Evolutionary conservation across 2,797 vertebrate genomes (phyloP), one percentile per base, ranked within the genome.

Genomic region (Acrossocheilus fasciatus): DNA sequence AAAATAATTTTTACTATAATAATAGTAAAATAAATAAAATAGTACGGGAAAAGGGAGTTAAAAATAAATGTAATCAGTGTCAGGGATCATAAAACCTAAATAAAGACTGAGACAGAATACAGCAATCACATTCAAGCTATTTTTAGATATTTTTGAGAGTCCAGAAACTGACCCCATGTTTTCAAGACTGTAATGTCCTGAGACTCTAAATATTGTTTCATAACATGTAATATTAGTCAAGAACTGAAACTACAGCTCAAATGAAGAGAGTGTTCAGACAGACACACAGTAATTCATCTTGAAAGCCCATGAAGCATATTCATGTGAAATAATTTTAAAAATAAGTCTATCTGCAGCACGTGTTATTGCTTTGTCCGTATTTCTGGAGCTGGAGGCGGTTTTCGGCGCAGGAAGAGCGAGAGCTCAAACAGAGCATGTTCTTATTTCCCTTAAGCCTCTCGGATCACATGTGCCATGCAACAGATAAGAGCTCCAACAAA

Each of bases 291-390:
- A 64, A 15, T 64, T 64, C 62, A 30, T 15, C 11, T 30, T 34
- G 14, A 66, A 66, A 66, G 62, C 62, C n/a, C 12, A 30, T 15
- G 62, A 64, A 64, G 5, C 12, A 30, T 66, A 34, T 66, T 66
- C 26, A 66, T 34, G 12, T 30, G 66, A 18, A 4, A 2, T 39
- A 57, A 39, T 39, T n/a, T 18, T 57, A 9, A 17, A 77, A 59
- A 59, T 0, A 39, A 17, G 52, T 11, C 0, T 17, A 5, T 78
- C 23, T 59, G 20, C 57, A 26, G 57, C 57, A 64, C 52, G 64
- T 81, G 81, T 82, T 85, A 69, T 85, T 87, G 87, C 75, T 59
- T 41, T 76, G 15, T 81, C 26, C 6, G 64, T 84, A 52, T 85
- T 54, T 54, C 23, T 20, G 23, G 34, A 72, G 80, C 74, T 76